Conservation (phyloP, 2,888 invertebrate species). For the Allacma fusca region DNA sequence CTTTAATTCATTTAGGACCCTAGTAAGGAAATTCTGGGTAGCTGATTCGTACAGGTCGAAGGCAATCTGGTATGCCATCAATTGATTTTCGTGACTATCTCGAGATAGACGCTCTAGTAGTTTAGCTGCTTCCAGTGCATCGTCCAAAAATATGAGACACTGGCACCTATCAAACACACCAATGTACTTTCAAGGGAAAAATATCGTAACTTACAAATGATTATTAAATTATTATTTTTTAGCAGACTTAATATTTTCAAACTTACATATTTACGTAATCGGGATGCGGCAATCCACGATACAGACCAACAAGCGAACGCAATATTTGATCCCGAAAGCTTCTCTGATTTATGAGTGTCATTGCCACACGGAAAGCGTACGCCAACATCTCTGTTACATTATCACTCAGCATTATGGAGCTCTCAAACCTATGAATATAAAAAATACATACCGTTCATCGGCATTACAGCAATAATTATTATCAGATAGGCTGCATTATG, state of each 20-base stretch:
- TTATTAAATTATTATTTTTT: too few relatives aligned
- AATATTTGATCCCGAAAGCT: conserved; percentile 92
- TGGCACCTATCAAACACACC: conserved; percentile 71
- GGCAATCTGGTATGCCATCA: conserved; percentile 98
- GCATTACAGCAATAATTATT: not conserved
- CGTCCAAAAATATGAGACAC: conserved; percentile 95
- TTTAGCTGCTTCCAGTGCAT: conserved; percentile 90
- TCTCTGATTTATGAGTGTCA: conserved; percentile 94
- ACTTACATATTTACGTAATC: conserved; percentile 92
- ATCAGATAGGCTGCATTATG: not conserved
- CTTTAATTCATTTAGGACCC: conserved; percentile 82
- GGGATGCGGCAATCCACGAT: conserved; percentile 85
- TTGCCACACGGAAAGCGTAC: conserved; percentile 95
- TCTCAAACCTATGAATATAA: conserved; percentile 52
- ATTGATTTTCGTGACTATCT: conserved; percentile 72
- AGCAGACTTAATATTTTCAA: not conserved
- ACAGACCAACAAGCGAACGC: conserved; percentile 86
- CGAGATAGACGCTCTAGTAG: conserved; percentile 86
- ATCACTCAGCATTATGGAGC: conserved; percentile 62
- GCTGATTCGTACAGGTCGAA: conserved; percentile 99
- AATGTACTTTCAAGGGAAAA: too few relatives aligned
- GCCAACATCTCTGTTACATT: conserved; percentile 92
- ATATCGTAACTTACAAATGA: too few relatives aligned
- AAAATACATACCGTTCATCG: not conserved
- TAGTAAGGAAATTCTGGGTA: conserved; percentile 93